Evolutionary conservation across 2,797 vertebrate species (phyloP).

Genomic region (Martes flavigula): DNA sequence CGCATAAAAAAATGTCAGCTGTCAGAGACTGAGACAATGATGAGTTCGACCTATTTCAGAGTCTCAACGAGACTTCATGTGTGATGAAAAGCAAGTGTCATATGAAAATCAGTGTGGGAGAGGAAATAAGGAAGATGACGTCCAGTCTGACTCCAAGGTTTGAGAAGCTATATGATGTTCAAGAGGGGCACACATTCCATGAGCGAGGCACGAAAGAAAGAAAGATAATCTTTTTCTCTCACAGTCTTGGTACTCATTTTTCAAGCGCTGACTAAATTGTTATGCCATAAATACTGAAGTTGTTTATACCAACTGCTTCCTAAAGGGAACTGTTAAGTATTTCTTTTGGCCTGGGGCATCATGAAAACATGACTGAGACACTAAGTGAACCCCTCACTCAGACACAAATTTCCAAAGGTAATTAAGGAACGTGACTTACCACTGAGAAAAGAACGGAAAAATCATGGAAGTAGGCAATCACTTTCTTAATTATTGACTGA

Average conservation of each 20-base stretch:
- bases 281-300: not conserved
- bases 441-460: constrained; percentile 97
- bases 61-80: not conserved
- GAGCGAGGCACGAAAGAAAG: not conserved
- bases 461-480: constrained; percentile 94
- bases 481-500: constrained; percentile 95
- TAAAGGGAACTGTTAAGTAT: not conserved
- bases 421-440: constrained; percentile 86
- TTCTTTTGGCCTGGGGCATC: not conserved
- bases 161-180: not conserved
- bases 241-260: not conserved
- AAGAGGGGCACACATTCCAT: not conserved
- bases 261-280: not conserved
- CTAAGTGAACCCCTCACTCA: not conserved
- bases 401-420: not conserved
- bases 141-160: too few relatives aligned
- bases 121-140: not conserved
- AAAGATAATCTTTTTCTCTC: not conserved
- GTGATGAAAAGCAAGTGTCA: not conserved
- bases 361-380: not conserved
- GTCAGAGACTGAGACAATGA: not conserved
- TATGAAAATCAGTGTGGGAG: not conserved
- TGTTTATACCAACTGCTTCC: not conserved
- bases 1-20: not conserved
- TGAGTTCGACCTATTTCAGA: not conserved